Conservation (phyloP, 1,140 invertebrate genomes). For the Venturia canescens region DNA sequence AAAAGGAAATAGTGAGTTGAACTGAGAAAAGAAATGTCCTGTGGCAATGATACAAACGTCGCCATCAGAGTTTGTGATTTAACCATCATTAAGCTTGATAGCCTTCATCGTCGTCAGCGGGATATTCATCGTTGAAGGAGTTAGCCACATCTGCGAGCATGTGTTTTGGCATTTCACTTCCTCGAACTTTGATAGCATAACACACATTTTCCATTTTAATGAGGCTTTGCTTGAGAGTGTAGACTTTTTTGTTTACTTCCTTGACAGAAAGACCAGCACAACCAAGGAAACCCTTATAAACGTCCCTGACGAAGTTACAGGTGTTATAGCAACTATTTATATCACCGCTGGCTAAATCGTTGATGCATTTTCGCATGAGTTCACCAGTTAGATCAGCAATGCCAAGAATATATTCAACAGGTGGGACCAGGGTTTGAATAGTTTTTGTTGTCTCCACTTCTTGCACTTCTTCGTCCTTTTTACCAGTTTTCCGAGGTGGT, state of each 20-base stretch:
- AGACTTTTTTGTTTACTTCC: constrained; percentile 86
- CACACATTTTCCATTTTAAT: constrained; percentile 91
- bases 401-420: constrained; percentile 88
- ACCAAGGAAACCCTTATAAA: constrained; percentile 85
- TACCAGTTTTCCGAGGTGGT: constrained; percentile 45
- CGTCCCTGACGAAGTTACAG: constrained; percentile 84
- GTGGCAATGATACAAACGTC: no score
- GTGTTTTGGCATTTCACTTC: constrained; percentile 85
- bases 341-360: constrained; percentile 87
- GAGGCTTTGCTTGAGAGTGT: constrained; percentile 84
- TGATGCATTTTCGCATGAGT: constrained; percentile 92
- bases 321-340: constrained; percentile 85
- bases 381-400: constrained; percentile 93
- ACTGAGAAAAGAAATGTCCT: no score
- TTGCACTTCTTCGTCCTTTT: constrained; percentile 45
- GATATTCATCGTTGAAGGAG: constrained; percentile 67
- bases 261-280: constrained; percentile 77
- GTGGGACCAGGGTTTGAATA: constrained; percentile 74
- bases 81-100: constrained; percentile 65
- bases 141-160: constrained; percentile 80
- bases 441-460: constrained; percentile 48
- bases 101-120: constrained; percentile 76
- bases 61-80: not conserved
- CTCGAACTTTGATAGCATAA: constrained; percentile 89
- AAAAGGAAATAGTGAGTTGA: no score